These are phyloP conservation scores for Polylopha cassiicola DNA, from an alignment of 2,888 invertebrate species.

Conservation along the genomic window DNA sequence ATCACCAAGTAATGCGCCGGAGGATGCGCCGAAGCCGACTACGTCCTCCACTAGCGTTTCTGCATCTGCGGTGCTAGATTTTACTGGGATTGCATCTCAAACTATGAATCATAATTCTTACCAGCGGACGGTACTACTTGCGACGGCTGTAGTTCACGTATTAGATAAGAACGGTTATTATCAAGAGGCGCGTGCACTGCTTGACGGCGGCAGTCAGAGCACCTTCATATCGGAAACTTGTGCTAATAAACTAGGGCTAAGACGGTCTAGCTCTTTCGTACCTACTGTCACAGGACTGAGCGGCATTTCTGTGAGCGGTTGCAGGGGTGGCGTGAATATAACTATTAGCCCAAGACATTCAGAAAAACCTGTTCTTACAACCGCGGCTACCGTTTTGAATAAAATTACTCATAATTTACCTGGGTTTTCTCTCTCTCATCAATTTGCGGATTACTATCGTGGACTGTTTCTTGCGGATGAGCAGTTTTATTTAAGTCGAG, in stretches of 20 bases:
- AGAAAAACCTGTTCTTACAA: neutral
- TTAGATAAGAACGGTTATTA: neutral
- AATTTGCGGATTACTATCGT: neutral
- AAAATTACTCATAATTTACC: neutral
- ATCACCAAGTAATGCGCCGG: neutral
- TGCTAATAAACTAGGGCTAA: neutral
- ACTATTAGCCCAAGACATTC: neutral
- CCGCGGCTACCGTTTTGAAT: neutral
- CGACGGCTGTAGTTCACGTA: neutral
- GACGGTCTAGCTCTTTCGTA: neutral
- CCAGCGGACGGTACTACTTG: neutral
- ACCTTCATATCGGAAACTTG: conserved; percentile 1
- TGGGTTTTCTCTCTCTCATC: neutral
- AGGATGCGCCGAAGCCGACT: neutral
- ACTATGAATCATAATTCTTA: neutral
- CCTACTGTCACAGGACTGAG: conserved; percentile 1
- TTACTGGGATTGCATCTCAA: neutral
- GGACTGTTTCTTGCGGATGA: neutral
- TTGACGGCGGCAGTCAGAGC: conserved; percentile 1
- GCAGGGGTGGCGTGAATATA: neutral
- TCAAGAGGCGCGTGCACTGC: neutral
- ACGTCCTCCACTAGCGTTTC: neutral
- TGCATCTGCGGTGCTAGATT: neutral
- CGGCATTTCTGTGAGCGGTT: neutral
- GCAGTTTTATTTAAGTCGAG: neutral